Evolutionary conservation across 92 coral and sea anemone species (phyloP), one percentile per base, ranked within the genome.

Genomic region (Zoanthus solanderi): DNA sequence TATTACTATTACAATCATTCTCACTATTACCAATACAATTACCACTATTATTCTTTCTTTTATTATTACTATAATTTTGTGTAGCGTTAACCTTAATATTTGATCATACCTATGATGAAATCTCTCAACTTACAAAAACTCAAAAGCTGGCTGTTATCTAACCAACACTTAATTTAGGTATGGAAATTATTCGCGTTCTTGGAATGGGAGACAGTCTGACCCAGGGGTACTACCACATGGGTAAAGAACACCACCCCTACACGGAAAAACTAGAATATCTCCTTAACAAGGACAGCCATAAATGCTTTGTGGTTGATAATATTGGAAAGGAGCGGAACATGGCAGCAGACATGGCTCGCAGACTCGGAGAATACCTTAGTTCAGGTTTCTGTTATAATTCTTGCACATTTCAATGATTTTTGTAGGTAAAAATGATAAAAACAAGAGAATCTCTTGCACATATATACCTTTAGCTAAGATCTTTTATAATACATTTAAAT

Each of bases 171-270:
- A 50, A 50, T 50, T 14, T 29, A 96, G 98, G 96, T 52, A 93
- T 93, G 92, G 94, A 92, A 82, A 93, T 93, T 4, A 86, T 89
- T 53, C 94, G 94, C 13, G 90, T 96, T 14, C 94, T 96, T 8
- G 94, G 98, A 6, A 74, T 96, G 84, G 98, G 98, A 2, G 98
- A 96, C 67, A 96, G 98, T 61, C 92, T 96, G 1, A 96, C 98
- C 15, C 92, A 90, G 30, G 98, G 98, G 9, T 95, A 92, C 76
- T 96, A 91, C 75, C 87, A 92, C 28, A 90, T 89, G 15, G 96
- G 95, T 14, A 90, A 87, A 32, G 77, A 80, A 1, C 92, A 91
- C 85, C 97, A 96, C 15, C 98, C 98, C 0, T 96, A 96, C 83
- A 93, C 95, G 11, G 84, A 89, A 45, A 93, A 94, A 15, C 92